These are phyloP conservation scores for Dryobates pubescens DNA, from an alignment of 2,797 vertebrate genomes.

Conservation along the genomic window DNA sequence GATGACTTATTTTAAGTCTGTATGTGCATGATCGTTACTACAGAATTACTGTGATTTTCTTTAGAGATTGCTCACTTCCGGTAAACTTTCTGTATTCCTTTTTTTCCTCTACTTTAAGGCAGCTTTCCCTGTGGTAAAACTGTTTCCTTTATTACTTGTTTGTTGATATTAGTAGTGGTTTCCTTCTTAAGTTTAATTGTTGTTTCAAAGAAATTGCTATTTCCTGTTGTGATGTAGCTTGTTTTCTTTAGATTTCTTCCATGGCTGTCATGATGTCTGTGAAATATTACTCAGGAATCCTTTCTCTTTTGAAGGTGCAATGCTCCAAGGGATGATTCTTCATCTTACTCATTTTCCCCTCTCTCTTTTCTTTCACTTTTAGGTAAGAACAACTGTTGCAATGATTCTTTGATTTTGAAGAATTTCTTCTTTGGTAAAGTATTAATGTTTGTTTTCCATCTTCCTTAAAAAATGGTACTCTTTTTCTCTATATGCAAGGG, in stretches of 20 bases:
- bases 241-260: conserved; percentile 48
- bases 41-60: background rate
- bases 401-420: conserved; percentile 26
- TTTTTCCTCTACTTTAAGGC: background rate
- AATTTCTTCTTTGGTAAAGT: conserved; percentile 73
- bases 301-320: background rate
- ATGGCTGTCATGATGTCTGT: conserved; percentile 9
- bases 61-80: background rate
- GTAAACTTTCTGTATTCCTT: background rate
- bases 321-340: background rate
- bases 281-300: conserved; percentile 2
- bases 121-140: conserved; percentile 9
- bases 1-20: background rate
- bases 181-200: conserved; percentile 61
- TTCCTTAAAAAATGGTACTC: background rate
- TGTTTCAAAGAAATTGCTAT: conserved; percentile 60
- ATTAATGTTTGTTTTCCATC: conserved; percentile 33
- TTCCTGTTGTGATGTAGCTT: conserved; percentile 61
- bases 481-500: background rate
- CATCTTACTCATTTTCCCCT: background rate
- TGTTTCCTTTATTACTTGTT: conserved; percentile 51
- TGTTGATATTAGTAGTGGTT: conserved; percentile 44
- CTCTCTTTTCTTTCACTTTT: conserved; percentile 52
- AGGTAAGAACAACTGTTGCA: conserved; percentile 72
- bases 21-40: background rate